Evolutionary conservation across 2,797 vertebrate species (phyloP), one percentile per base, ranked within the genome.

Genomic region (Syndactyla subalaris): DNA sequence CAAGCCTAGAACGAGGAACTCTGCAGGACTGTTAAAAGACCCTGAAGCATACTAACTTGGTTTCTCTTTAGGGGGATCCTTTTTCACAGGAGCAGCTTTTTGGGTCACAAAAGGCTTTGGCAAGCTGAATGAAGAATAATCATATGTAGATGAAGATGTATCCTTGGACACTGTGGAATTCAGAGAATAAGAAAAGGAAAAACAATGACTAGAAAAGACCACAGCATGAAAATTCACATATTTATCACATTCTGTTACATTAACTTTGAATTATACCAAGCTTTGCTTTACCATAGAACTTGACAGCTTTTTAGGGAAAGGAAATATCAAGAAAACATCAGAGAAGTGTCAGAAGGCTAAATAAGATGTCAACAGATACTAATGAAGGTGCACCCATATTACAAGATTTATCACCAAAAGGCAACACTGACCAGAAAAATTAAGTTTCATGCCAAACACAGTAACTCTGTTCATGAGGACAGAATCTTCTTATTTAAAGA

Each of bases 21-120:
- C 22, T 61, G 72, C 24, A 74, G 22, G 34, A 55, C 29, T 51
- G 27, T 36, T 67, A 34, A 13, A 80, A 78, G 30, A 21, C 20
- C 12, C 27, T 38, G 9, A 88, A 67, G 76, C 19, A 61, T 49
- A 97, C 98, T 57, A 39, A 99, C 99, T 97, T 98, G 98, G 54
- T 96, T 98, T 99, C 30, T 99, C 99, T 97, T 98, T 99, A 36
- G 96, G 80, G 36, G 66, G 75, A n/a, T 98, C 98, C 83, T 98
- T 99, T 97, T 97, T 99, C 14, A 84, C 41, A n/a, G 90, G 55
- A 73, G 87, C 26, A 10, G 88, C 67, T 96, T 97, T 98, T 89
- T 95, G 95, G 55, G 57, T 94, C 73, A 91, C 38, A 59, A 68
- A 76, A 74, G 86, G 59, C 82, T 97, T 97, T 71, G 95, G 66